These are phyloP conservation scores for Chauna torquata DNA, from an alignment of 2,113 vertebrate species.

Conservation along the genomic window DNA sequence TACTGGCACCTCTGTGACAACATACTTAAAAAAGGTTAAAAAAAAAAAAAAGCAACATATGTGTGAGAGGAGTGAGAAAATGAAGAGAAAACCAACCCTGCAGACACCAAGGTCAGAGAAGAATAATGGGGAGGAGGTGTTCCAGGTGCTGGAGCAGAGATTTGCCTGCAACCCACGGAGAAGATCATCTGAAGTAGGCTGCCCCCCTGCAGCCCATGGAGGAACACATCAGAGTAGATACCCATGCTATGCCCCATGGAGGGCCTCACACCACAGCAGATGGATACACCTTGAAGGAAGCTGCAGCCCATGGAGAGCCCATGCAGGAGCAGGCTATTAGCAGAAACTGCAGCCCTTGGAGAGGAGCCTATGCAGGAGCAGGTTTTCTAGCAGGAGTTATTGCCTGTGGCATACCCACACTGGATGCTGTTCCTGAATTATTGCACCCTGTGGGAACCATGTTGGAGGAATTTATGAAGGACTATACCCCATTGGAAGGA, in stretches of 20 bases:
- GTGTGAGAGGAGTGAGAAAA: neutral
- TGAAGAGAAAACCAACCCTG: neutral
- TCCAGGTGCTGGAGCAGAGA: neutral
- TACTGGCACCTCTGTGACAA: neutral
- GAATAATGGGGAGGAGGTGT: neutral
- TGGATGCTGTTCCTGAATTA: neutral
- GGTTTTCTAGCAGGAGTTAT: neutral
- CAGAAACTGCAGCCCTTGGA: neutral
- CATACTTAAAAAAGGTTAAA: neutral
- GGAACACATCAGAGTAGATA: fast-evolving
- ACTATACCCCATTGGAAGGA: neutral
- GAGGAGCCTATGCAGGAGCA: fast-evolving
- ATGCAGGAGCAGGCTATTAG: neutral
- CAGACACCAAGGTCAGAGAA: neutral
- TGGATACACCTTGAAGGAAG: neutral
- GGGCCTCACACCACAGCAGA: neutral
- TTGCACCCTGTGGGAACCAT: neutral
- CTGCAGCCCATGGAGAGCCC: neutral
- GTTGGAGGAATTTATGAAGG: neutral
- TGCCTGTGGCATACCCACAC: fast-evolving
- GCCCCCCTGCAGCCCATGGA: neutral
- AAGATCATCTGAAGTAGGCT: neutral
- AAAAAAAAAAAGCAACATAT: neutral
- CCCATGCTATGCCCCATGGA: neutral
- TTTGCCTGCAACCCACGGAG: fast-evolving